Conservation (phyloP, 1,140 invertebrate species). For the Hypothenemus hampei region DNA sequence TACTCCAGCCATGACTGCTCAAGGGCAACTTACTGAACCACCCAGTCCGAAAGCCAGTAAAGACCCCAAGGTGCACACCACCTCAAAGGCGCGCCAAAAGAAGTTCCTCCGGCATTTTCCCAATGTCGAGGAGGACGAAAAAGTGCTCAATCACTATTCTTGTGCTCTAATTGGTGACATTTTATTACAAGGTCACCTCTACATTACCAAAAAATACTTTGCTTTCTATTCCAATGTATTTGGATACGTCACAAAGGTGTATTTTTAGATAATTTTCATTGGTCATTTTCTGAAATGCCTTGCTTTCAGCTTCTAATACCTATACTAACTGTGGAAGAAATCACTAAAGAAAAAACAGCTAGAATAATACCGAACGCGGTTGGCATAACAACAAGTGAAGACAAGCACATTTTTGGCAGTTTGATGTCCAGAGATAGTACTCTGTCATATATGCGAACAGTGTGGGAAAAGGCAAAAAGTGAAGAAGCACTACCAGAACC, state of each 20-base stretch:
- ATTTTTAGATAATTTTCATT: neutral
- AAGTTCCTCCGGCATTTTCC: constrained; percentile 71
- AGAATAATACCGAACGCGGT: constrained; percentile 88
- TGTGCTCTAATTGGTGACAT: constrained; percentile 89
- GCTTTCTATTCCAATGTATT: constrained; percentile 95
- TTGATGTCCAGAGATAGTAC: constrained; percentile 82
- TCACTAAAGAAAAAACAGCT: constrained; percentile 87
- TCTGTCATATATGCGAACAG: constrained; percentile 67
- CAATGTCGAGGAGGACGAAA: constrained; percentile 67
- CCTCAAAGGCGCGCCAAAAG: constrained; percentile 64
- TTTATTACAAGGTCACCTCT: constrained; percentile 86
- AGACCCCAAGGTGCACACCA: constrained; percentile 52
- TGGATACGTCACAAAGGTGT: constrained; percentile 84
- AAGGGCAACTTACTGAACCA: constrained; percentile 39
- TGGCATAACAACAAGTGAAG: constrained; percentile 72
- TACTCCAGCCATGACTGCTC: constrained; percentile 46
- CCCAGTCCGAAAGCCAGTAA: constrained; percentile 44
- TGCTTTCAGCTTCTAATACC: constrained; percentile 81
- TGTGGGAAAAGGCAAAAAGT: constrained; percentile 41
- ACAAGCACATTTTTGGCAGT: constrained; percentile 83
- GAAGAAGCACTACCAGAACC: constrained; percentile 34
- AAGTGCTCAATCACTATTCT: constrained; percentile 82
- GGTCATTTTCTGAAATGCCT: constrained; percentile 38
- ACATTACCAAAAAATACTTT: constrained; percentile 89
- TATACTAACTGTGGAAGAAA: constrained; percentile 71